Base-by-base conservation (phyloP, 2,113 vertebrate genomes). In the Pica pica region DNA sequence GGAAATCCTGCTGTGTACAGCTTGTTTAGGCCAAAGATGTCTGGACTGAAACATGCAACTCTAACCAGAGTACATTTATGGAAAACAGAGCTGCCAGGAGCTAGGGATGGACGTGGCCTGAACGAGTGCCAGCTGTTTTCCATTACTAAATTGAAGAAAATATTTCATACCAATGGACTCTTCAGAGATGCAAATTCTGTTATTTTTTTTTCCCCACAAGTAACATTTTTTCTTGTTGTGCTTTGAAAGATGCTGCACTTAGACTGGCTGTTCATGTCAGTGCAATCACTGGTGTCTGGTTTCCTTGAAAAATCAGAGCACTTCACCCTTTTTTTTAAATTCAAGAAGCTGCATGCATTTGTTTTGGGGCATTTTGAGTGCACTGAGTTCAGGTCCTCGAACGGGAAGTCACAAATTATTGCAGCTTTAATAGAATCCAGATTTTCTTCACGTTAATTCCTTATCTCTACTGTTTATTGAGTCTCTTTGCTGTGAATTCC, bases 11-110 rank as follows among this genome's bases (percentile, higher is more conserved):
- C 90, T 82, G 76, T 95, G 87, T 83, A 49, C 89, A 96, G 87
- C 77, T 90, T 37, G 94, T 92, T 96, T 96, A 96, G 97, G 96
- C 95, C 95, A 95, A 89, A 96, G 96, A 91, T 91, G 88, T 94
- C 84, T 52, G 89, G 91, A 76, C 53, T 87, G 90, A 93, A 94
- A 83, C 94, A 93, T 56, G 90, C 18, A 31, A 95, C 93, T 97
- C 73, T 87, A 91, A 90, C 90, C 95, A 89, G 91, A 94, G 85
- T 59, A 74, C 93, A 37, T 87, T 83, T 67, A 55, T 31, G 84
- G 90, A 79, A 76, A 91, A 20, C 24, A 90, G 89, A 93, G 93
- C 93, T 94, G 77, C 94, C 92, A 71, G 6, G 59, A 91, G 85
- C 73, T 50, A 69, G 83, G 89, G 89, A 27, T 83, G 93, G 46